A percentile compares a stretch with the other conserved stretches of the same genome.
Evolutionary conservation across 2,888 invertebrate genomes (phyloP).

Genomic region (Andricus curvator): DNA sequence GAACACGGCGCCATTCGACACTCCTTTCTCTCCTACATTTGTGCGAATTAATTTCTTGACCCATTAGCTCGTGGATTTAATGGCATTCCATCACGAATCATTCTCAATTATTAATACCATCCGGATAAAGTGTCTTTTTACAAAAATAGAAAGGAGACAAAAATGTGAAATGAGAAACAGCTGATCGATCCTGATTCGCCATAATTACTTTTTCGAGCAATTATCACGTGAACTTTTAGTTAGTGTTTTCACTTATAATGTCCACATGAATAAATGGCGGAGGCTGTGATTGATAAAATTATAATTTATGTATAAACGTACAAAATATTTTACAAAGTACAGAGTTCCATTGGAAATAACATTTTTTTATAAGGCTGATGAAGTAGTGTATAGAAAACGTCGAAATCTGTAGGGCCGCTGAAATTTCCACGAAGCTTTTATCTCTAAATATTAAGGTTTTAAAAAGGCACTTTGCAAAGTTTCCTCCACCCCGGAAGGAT

Average conservation of each 20-base stretch:
- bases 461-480: no score
- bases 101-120: background rate
- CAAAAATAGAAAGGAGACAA: background rate
- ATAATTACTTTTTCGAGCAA: background rate
- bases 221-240: slow-evolving; percentile 20
- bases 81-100: background rate
- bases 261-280: background rate
- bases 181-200: slow-evolving; percentile 11
- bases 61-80: slow-evolving; percentile 15
- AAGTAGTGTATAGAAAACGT: no score
- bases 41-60: slow-evolving; percentile 30
- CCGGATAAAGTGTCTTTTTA: background rate
- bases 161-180: slow-evolving; percentile 15
- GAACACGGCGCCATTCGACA: slow-evolving; percentile 23
- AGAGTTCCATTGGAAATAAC: no score
- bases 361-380: no score
- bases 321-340: no score
- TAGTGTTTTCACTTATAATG: slow-evolving; percentile 4
- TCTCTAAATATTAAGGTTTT: no score
- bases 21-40: slow-evolving; percentile 29
- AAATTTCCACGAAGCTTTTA: no score
- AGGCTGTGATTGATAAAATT: background rate
- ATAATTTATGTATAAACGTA: no score
- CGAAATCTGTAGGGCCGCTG: no score
- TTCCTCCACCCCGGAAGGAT: no score